Evolutionary conservation across 2,797 vertebrate species (phyloP), one percentile per base, ranked within the genome.

Genomic region (Pelodytes ibericus): DNA sequence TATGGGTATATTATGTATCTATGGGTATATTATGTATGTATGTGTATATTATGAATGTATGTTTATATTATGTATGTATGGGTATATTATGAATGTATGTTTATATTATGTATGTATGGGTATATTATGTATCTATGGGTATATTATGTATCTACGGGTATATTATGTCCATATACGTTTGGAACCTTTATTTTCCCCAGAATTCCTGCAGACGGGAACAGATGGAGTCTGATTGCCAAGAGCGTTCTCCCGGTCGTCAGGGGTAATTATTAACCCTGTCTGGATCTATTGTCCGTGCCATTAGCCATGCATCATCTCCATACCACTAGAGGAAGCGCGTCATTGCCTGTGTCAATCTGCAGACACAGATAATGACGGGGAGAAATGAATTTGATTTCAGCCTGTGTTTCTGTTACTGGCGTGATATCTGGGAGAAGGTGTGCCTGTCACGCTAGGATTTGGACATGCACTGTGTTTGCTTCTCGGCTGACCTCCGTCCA

Each of bases 371-470:
- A 77, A 71, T 78, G 39, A 22, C 74, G 27, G 69, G 22, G 57
- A 51, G 67, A 64, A 77, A 60, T 49, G 64, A 60, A 66, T 72
- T 78, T 72, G 4, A 66, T 78, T 78, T 39, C 53, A 39, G 29
- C 36, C 18, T 66, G 30, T 78, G 36, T 60, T 59, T 72, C 61
- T 26, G 63, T 56, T 49, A 64, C 30, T 59, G 60, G 47, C 13
- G 30, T 16, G 29, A 30, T 64, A 47, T 39, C 24, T 59, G 51
- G 49, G 65, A 65, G 67, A n/a, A 33, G 63, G 29, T 26, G 49
- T n/a, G n/a, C n/a, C 68, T 49, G 53, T 72, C 69, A 53, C 62
- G 61, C 62, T 66, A 78, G 53, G 61, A 77, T 76, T 77, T 71
- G 51, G 67, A 76, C 66, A 29, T 64, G 63, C 74, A 64, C 47